Evolutionary conservation across 2,113 vertebrate genomes (phyloP), one percentile per base, ranked within the genome.

Genomic region (Brachyistius frenatus): DNA sequence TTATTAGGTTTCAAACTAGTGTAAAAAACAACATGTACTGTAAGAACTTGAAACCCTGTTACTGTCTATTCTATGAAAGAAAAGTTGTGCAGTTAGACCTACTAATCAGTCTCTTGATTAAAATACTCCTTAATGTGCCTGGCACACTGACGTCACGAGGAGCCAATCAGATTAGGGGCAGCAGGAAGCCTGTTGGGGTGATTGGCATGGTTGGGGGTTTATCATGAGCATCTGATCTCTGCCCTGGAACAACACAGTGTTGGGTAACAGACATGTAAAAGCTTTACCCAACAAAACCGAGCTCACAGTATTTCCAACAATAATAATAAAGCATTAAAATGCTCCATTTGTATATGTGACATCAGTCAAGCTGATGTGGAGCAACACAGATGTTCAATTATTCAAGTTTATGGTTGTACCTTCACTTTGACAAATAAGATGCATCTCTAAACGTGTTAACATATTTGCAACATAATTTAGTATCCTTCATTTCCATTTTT

Each of bases 121-220:
- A 61, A 65, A 37, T 9, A 41, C 30, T 72, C 37, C 13, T 44
- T 7, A 63, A 35, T 72, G 37, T 68, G 36, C 16, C 63, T 69
- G 66, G 62, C 53, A 78, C 11, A 47, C 7, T 84, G 62, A 62
- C 8, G 8, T 56, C 58, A 86, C 64, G 5, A 79, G 7, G 35
- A 74, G 72, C 80, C 61, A 77, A 86, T 86, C 70, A 85, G 77
- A 89, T 91, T 86, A 86, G n/a, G 52, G 16, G 35, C 67, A 68
- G 76, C 53, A 82, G 65, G 69, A 80, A 67, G 75, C 69, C 46
- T 58, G 44, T 36, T 3, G 14, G 53, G 56, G 31, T 33, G 13
- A 37, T 30, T 68, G 36, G 73, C 31, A 62, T 74, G 44, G 73
- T 84, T 73, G 66, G 60, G 16, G 44, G 81, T 77, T 76, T 70